phyloP scores from a whole-genome alignment of 2,888 invertebrate genomes.

The Mythimna albipuncta region DNA sequence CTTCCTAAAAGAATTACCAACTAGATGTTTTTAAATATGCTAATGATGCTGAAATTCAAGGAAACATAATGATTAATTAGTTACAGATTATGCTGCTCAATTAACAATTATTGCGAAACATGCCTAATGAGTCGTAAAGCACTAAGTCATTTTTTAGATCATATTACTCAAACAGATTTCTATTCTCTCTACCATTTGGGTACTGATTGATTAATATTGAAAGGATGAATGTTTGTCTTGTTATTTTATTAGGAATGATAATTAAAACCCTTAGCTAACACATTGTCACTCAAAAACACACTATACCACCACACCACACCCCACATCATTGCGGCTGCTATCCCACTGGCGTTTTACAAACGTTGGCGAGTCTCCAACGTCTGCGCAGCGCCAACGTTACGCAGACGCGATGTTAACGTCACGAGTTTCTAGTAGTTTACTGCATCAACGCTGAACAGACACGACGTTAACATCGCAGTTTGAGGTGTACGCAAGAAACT shows the following conservation, averaged over 20 bases:
- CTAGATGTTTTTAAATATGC: conserved; percentile 5
- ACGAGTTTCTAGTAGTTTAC: too few species aligned
- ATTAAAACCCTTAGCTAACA: not conserved
- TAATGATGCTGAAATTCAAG: conserved; percentile 4
- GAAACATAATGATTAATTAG: conserved; percentile 4
- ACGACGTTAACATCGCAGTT: too few species aligned
- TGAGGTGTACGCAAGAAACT: too few species aligned
- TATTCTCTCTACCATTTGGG: not conserved
- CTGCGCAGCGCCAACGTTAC: too few species aligned
- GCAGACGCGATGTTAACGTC: too few species aligned
- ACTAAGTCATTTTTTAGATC: not conserved
- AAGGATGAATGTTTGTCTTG: not conserved
- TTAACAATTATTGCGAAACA: conserved; percentile 10
- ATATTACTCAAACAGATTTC: not conserved
- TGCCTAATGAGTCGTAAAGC: not conserved
- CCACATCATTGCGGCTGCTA: too few species aligned
- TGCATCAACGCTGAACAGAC: too few species aligned
- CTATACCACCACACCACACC: too few species aligned
- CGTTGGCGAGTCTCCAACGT: too few species aligned
- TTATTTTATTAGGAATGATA: not conserved
- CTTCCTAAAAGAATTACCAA: not conserved
- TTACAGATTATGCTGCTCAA: conserved; percentile 1
- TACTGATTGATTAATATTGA: not conserved
- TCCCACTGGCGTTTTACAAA: too few species aligned
- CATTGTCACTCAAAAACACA: not conserved